These are phyloP conservation scores for Notolepis coatsorum DNA, from an alignment of 2,797 vertebrate species.

Conservation along the genomic window DNA sequence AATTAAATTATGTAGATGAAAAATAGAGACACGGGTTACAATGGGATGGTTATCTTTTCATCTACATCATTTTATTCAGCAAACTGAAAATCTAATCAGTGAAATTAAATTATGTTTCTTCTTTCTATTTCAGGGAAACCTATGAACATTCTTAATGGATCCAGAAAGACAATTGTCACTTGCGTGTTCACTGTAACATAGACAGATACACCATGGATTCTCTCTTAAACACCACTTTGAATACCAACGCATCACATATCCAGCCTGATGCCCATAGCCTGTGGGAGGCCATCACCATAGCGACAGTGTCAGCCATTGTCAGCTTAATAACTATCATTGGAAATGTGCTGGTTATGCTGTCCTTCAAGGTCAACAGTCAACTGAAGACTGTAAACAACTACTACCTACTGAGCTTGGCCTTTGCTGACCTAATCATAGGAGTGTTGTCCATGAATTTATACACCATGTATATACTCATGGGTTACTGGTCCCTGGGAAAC, in stretches of 20 bases:
- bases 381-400: slow-evolving; percentile 99
- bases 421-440: slow-evolving; percentile 97
- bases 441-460: slow-evolving; percentile 98
- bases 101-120: slow-evolving; percentile 29
- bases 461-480: slow-evolving; percentile 96
- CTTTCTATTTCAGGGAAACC: slow-evolving; percentile 62
- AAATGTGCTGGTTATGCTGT: slow-evolving; percentile 94
- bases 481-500: slow-evolving; percentile 94
- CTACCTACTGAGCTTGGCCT: slow-evolving; percentile 96
- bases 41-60: too few species aligned
- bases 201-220: slow-evolving; percentile 79
- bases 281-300: slow-evolving; percentile 93
- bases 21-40: too few species aligned
- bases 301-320: slow-evolving; percentile 90
- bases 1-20: too few species aligned
- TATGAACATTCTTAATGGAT: slow-evolving; percentile 51
- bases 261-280: slow-evolving; percentile 80
- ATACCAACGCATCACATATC: slow-evolving; percentile 78
- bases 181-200: slow-evolving; percentile 29
- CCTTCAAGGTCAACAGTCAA: slow-evolving; percentile 98
- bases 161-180: slow-evolving; percentile 20
- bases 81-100: too few species aligned
- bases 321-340: slow-evolving; percentile 95
- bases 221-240: slow-evolving; percentile 79
- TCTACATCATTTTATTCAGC: too few species aligned